phyloP scores from a whole-genome alignment of 1,140 invertebrate species.

The Bathynomus jamesi region DNA sequence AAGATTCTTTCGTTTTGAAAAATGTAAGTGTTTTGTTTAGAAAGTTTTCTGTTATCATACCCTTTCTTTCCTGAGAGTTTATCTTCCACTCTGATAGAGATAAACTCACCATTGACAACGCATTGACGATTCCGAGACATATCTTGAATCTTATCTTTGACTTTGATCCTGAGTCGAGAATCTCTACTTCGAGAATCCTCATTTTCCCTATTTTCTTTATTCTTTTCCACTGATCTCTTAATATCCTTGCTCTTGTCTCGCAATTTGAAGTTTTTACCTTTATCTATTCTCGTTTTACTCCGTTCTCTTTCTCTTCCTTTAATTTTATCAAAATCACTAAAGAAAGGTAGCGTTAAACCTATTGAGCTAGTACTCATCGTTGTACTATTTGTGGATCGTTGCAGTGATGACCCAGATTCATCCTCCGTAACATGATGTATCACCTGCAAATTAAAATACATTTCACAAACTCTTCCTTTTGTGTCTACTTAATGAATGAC shows the following conservation, averaged over 20 bases:
- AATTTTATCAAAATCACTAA: neutral
- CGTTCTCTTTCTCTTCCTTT: neutral
- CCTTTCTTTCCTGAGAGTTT: neutral
- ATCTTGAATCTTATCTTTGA: neutral
- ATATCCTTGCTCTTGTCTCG: neutral
- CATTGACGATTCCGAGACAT: neutral
- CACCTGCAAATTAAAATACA: neutral
- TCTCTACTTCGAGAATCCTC: neutral
- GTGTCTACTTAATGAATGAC: too few species aligned
- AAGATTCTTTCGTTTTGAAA: slow-evolving; percentile 10
- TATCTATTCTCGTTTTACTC: neutral
- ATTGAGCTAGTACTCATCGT: neutral
- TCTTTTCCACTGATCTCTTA: neutral
- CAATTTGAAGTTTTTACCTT: neutral
- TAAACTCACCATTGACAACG: neutral
- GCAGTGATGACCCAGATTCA: neutral
- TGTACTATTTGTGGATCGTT: neutral
- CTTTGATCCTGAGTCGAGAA: neutral
- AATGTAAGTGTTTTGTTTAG: slow-evolving; percentile 15
- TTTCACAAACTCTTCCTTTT: too few species aligned
- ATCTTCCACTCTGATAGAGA: neutral
- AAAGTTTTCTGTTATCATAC: slow-evolving; percentile 10
- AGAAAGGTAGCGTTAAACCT: neutral
- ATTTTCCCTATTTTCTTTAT: neutral
- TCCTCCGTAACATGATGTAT: neutral